Evolutionary conservation across 2,113 vertebrate genomes (phyloP), one percentile per base, ranked within the genome.

Genomic region (Nettapus auritus): DNA sequence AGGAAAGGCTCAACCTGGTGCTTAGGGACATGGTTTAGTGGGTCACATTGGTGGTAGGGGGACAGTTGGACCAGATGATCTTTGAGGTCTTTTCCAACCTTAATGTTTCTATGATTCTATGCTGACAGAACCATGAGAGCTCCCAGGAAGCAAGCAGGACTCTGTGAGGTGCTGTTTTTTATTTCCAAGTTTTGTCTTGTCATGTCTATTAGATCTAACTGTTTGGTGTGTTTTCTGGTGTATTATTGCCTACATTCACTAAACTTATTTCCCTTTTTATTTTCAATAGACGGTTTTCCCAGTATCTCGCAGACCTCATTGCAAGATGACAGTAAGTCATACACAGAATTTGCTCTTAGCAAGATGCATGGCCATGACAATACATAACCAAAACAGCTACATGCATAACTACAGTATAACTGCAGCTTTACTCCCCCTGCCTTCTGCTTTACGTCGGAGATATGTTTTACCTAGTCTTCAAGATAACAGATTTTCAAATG

Each of bases 281-380:
- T 97, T 98, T 89, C 94, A 97, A 90, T 34, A 99, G 99, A 98
- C 98, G 13, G 98, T 99, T 96, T 99, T 99, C 93, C 99, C 99
- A 71, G 64, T 99, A 53, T 98, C 99, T 91, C 97, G 98, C 90
- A 98, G 99, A 94, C 99, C 99, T 21, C 98, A 99, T 89, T 99
- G 99, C 98, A 99, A 99, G 98, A 98, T 96, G 22, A 96, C 98
- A 3, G 99, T 99, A 98, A 99, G 99, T 99, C 71, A 88, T 63
- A 38, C 10, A 28, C 4, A 59, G 34, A 75, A 55, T 23, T 34
- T 40, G 20, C 79, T 76, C n/a, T 53, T 44, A 67, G 48, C 70
- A 81, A 88, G 71, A 62, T 67, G 92, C 91, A 93, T 90, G 96
- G 71, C 86, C 44, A 3, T 67, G 56, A 81, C 38, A 29, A 56